These are phyloP conservation scores for Brachionus plicatilis DNA, from an alignment of 1,140 invertebrate species.

Conservation along the genomic window DNA sequence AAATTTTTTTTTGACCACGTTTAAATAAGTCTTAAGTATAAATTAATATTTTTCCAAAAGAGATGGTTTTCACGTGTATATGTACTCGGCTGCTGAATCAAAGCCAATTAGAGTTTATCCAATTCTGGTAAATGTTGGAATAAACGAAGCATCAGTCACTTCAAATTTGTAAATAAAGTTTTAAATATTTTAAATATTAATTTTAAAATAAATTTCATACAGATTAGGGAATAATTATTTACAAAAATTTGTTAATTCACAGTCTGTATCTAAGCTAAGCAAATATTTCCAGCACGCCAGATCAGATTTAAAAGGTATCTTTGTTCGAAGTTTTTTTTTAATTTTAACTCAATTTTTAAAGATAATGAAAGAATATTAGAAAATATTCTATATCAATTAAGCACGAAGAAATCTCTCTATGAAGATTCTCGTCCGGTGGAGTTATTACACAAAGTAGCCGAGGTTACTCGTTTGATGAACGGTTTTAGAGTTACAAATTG, in stretches of 20 bases:
- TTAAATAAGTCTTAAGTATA: too few species aligned
- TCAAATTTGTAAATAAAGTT: constrained; percentile 7
- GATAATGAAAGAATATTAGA: background rate
- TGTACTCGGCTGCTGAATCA: background rate
- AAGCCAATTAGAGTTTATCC: constrained; percentile 19
- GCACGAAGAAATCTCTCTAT: background rate
- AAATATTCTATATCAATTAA: constrained; percentile 2
- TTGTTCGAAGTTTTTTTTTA: background rate
- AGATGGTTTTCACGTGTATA: constrained; percentile 29
- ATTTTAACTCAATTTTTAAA: background rate
- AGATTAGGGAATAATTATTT: constrained; percentile 21
- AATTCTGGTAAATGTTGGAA: constrained; percentile 35
- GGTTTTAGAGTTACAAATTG: constrained; percentile 39
- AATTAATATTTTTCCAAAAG: background rate
- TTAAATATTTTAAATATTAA: background rate
- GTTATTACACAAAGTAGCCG: constrained; percentile 8
- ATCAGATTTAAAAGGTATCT: background rate
- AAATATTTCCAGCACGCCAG: background rate
- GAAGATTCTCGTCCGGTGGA: constrained; percentile 23
- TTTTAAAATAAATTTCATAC: background rate
- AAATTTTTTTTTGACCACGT: too few species aligned
- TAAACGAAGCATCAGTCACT: constrained; percentile 12
- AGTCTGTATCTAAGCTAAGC: constrained; percentile 4
- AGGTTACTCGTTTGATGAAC: background rate
- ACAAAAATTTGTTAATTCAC: constrained; percentile 29